These are phyloP conservation scores for Hybognathus amarus DNA, from an alignment of 2,797 vertebrate genomes.

Conservation along the genomic window DNA sequence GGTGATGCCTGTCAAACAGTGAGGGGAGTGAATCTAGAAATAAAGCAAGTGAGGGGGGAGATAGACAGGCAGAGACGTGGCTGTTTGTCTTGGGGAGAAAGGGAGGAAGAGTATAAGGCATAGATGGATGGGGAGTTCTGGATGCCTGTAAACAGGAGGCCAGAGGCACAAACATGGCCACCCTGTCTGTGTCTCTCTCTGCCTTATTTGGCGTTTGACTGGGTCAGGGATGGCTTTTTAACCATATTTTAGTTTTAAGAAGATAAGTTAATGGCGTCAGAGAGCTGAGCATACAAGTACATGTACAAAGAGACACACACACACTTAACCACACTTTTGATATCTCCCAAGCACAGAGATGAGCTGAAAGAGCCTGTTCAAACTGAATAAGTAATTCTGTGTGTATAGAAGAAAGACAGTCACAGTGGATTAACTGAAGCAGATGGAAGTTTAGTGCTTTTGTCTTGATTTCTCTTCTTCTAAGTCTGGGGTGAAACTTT, in stretches of 20 bases:
- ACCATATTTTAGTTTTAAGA: constrained; percentile 29
- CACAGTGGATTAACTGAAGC: constrained; percentile 42
- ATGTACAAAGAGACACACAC: background rate
- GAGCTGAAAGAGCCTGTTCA: constrained; percentile 20
- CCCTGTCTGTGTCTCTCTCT: constrained; percentile 52
- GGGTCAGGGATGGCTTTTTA: constrained; percentile 46
- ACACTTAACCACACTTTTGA: constrained; percentile 14
- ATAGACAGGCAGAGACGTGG: constrained; percentile 60
- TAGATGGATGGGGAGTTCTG: constrained; percentile 52
- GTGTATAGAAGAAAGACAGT: constrained; percentile 30
- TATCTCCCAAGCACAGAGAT: background rate
- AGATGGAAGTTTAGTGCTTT: constrained; percentile 41
- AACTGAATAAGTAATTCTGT: constrained; percentile 24
- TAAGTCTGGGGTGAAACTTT: constrained; percentile 39
- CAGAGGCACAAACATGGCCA: constrained; percentile 67
- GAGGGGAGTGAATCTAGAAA: constrained; percentile 46
- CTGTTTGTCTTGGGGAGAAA: constrained; percentile 45
- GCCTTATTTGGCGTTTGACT: constrained; percentile 74
- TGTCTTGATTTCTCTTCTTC: constrained; percentile 32
- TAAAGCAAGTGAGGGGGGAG: constrained; percentile 54
- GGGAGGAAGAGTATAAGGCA: constrained; percentile 54
- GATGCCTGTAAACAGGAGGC: constrained; percentile 74
- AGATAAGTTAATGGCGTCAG: constrained; percentile 44
- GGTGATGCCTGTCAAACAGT: constrained; percentile 19
- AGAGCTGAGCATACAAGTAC: constrained; percentile 22